phyloP scores from a whole-genome alignment of 2,888 invertebrate genomes.

The Drosophila lutescens region DNA sequence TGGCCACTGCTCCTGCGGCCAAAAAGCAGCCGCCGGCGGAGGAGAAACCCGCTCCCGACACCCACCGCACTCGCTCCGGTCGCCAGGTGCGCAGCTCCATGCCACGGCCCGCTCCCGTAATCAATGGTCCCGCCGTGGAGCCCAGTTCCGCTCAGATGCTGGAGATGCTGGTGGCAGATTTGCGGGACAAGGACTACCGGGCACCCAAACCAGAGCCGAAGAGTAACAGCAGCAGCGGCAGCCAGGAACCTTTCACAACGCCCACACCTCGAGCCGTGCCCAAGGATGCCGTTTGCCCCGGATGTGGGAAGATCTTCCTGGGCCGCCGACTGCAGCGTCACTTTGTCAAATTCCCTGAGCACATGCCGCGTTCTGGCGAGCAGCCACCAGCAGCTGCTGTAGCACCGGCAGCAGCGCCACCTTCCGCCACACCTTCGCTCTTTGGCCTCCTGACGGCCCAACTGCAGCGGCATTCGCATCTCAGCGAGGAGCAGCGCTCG shows the following conservation, averaged over 20 bases:
- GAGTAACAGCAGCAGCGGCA: not conserved
- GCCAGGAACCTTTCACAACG: conserved; percentile 13
- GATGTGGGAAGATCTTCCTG: conserved; percentile 83
- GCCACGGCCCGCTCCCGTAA: conserved; percentile 29
- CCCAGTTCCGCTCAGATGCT: conserved; percentile 56
- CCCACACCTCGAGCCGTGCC: conserved; percentile 62
- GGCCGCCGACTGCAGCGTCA: conserved; percentile 82
- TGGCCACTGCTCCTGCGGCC: conserved; percentile 8
- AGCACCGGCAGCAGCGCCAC: not conserved
- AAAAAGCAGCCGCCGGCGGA: conserved; percentile 1
- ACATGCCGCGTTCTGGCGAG: conserved; percentile 59
- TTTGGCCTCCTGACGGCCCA: conserved; percentile 81
- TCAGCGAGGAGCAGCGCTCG: conserved; percentile 82
- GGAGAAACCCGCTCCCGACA: conserved; percentile 10
- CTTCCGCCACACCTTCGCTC: conserved; percentile 53
- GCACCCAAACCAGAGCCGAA: conserved; percentile 34
- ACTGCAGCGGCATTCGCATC: conserved; percentile 72
- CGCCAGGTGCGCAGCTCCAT: conserved; percentile 64
- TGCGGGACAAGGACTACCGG: conserved; percentile 68
- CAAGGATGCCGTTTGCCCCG: conserved; percentile 79
- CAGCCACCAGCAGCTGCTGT: not conserved
- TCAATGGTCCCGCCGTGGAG: conserved; percentile 19
- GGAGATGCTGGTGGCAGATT: conserved; percentile 69
- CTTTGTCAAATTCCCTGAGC: conserved; percentile 81
- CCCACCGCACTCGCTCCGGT: conserved; percentile 73